Base-by-base conservation (phyloP, 1,140 invertebrate genomes). In the Acyrthosiphon pisum region DNA sequence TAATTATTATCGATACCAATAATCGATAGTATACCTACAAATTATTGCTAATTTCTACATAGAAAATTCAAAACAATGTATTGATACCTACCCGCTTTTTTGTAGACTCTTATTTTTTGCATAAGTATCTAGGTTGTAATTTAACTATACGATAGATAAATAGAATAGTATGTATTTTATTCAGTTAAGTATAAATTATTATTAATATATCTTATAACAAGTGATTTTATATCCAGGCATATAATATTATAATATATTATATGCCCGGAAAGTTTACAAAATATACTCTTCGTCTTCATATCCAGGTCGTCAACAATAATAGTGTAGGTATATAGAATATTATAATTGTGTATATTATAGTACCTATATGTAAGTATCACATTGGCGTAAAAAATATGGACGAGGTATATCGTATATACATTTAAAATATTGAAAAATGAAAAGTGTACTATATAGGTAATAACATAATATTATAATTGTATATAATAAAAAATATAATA, bases 391-490 rank as follows among this genome's bases (percentile, higher is more conserved):
- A 76, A n/a, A 35, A 11, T n/a, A 35, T 76, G 14, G 14, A 76
- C 30, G 30, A 76, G n/a, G n/a, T 76, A 76, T 30, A 60, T 76
- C 18, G n/a, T 76, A 76, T 30, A 60, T 76, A 76, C 30, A n/a
- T 76, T 76, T 14, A 68, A 76, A 76, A 76, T 76, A 44, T 44
- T 26, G 22, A 44, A 44, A 41, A 26, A 37, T 83, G 37, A 41
- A 41, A 41, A 44, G 37, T 83, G 37, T 41, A 86, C 30, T 86
- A n/a, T n/a, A n/a, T n/a, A 76, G 8, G 60, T 18, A 76, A 76
- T 76, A 76, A 76, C 60, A n/a, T 46, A 86, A 86, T 86, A 86
- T 86, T 86, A 86, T 46, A 41, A 86, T 44, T 23, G 37, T 86
- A 18, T n/a, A 48, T 41, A 18, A 46, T 86, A 44, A 86, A 86